These are phyloP conservation scores for Troides aeacus DNA, from an alignment of 2,888 invertebrate genomes.

Conservation along the genomic window DNA sequence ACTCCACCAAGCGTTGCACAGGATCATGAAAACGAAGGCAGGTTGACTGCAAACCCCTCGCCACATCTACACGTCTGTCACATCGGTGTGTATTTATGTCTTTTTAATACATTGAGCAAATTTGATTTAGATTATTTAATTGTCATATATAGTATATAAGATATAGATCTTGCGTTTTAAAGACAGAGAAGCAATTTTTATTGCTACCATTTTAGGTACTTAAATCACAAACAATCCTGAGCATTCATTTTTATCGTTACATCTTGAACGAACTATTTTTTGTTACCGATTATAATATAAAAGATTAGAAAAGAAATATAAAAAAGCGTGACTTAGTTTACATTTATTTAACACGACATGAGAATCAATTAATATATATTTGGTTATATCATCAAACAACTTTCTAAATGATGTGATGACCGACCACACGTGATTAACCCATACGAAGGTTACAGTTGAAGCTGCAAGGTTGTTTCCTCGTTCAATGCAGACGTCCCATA, in stretches of 20 bases:
- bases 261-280: too few relatives aligned
- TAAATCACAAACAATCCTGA: too few relatives aligned
- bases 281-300: too few relatives aligned
- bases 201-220: too few relatives aligned
- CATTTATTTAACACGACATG: neutral
- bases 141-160: too few relatives aligned
- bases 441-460: neutral
- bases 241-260: too few relatives aligned
- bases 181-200: too few relatives aligned
- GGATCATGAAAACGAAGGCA: constrained; percentile 10
- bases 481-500: constrained; percentile 14
- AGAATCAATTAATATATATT: neutral
- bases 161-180: too few relatives aligned
- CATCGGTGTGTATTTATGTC: constrained; percentile 16
- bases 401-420: constrained; percentile 12
- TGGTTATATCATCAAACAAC: constrained; percentile 4
- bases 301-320: too few relatives aligned
- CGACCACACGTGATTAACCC: neutral
- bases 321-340: too few relatives aligned
- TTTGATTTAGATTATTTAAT: too few relatives aligned
- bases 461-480: constrained; percentile 19
- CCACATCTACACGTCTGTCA: constrained; percentile 22
- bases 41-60: constrained; percentile 4
- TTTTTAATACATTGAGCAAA: neutral
- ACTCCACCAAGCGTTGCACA: neutral